Evolutionary conservation across 1,140 invertebrate genomes (phyloP), one percentile per base, ranked within the genome.

Genomic region (Macrobrachium nipponense): DNA sequence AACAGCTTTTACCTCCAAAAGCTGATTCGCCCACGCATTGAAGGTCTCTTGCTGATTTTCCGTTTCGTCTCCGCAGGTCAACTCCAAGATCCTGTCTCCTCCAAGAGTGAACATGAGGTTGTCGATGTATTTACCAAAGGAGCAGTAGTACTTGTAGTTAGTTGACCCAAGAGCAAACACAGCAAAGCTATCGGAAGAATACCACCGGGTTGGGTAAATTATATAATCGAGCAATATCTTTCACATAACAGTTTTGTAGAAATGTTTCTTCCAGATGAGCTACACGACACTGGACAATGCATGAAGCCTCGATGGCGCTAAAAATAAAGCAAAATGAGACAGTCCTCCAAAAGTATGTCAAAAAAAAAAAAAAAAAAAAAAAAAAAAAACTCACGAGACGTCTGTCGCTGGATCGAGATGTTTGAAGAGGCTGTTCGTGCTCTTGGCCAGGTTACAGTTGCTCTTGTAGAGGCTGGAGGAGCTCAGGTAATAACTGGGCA

Each of bases 121-220:
- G 91, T 99, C 97, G 75, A 98, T 94, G 90, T 97, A 98, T 89
- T 96, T 95, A 5, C 97, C 98, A 90, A 98, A 99, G 72, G 97
- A 96, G 91, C 97, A 98, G 91, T 98, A 99, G 90, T 98, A 98
- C 0, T 97, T 97, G 92, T 99, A 99, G 0, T 97, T 97, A 87
- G 96, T 97, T 1, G 97, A 98, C 44, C 97, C 98, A 14, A 99
- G 92, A 0, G 95, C 97, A 91, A 98, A 98, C 0, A 99, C 97
- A 0, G 97, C 96, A 91, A 97, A 98, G 90, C 97, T 95, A 87
- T 4, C 11, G 43, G 20, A 27, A 51, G 59, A 43, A 72, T 20
- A 61, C 1, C 4, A 61, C 1, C 4, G 20, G 70, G 20, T 15
- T 12, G 8, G 51, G 5, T 44, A 18, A 15, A 36, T 20, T 3